Percentiles rank a stretch among this genome's conserved stretches.
phyloP scores from a whole-genome alignment of 2,113 vertebrate species.

The Ia io region DNA sequence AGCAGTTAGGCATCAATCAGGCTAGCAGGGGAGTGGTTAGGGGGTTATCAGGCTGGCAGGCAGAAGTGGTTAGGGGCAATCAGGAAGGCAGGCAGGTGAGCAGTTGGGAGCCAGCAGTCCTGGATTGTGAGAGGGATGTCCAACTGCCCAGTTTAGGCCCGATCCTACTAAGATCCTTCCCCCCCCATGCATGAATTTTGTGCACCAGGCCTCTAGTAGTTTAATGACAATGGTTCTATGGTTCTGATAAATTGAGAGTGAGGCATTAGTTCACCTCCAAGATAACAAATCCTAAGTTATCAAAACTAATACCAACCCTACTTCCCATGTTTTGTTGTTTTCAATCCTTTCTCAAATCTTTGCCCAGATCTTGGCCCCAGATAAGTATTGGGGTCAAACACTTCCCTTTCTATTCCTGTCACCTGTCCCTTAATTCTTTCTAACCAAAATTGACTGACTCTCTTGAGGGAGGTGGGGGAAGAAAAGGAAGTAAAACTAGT shows the following conservation, averaged over 20 bases:
- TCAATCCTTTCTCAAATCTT: background rate
- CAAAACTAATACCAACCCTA: background rate
- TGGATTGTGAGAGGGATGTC: too few relatives aligned
- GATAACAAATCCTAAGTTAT: background rate
- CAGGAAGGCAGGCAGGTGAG: too few relatives aligned
- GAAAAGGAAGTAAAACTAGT: too few relatives aligned
- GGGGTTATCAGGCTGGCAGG: too few relatives aligned
- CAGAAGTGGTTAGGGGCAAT: too few relatives aligned
- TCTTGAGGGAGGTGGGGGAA: too few relatives aligned
- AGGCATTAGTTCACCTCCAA: background rate
- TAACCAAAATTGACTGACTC: background rate
- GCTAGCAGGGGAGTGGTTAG: too few relatives aligned
- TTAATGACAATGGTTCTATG: background rate
- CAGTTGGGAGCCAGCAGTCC: too few relatives aligned
- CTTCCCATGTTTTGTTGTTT: background rate
- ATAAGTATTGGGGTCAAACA: background rate
- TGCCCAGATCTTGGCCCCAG: background rate
- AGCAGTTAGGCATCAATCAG: too few relatives aligned
- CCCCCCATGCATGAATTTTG: too few relatives aligned
- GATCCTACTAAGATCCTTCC: too few relatives aligned
- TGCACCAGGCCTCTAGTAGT: background rate
- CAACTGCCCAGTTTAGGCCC: too few relatives aligned
- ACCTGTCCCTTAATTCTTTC: background rate
- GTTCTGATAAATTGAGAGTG: background rate
- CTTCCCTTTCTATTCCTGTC: constrained; percentile 10